Evolutionary conservation across 2,797 vertebrate species (phyloP).

Genomic region (Coendou prehensilis): DNA sequence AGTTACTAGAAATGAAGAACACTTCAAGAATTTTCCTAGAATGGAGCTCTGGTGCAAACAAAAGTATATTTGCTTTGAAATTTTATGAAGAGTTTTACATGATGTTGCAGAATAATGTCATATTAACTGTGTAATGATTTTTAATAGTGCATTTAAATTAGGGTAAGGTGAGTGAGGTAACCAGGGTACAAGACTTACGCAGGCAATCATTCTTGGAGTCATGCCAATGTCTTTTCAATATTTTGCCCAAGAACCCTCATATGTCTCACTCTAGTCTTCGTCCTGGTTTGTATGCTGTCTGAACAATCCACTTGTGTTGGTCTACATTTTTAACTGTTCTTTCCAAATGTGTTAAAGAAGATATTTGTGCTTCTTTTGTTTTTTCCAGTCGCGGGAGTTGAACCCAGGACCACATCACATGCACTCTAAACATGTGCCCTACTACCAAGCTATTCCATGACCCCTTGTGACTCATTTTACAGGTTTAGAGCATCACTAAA

Average conservation of each 20-base stretch:
- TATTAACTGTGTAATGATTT: not conserved
- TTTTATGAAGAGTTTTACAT: not conserved
- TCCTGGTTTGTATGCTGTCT: not conserved
- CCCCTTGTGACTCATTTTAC: not conserved
- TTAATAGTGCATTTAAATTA: not conserved
- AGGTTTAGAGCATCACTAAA: not conserved
- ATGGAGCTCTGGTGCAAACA: not conserved
- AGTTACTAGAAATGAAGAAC: not conserved
- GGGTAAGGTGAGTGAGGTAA: not conserved
- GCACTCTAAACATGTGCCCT: too few species aligned
- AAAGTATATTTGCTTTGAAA: not conserved
- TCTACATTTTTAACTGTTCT: not conserved
- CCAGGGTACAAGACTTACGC: not conserved
- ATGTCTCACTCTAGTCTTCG: not conserved
- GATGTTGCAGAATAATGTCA: not conserved
- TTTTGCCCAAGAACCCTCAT: not conserved
- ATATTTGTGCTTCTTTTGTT: not conserved
- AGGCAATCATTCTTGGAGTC: too few species aligned
- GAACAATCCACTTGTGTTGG: not conserved
- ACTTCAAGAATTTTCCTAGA: not conserved
- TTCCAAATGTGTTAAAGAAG: not conserved
- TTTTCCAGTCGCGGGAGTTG: not conserved
- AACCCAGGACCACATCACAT: not conserved
- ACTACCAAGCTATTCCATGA: rapidly evolving
- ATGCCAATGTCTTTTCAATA: not conserved